phyloP scores from a whole-genome alignment of 2,888 invertebrate species.

The Agrochola lychnidis region DNA sequence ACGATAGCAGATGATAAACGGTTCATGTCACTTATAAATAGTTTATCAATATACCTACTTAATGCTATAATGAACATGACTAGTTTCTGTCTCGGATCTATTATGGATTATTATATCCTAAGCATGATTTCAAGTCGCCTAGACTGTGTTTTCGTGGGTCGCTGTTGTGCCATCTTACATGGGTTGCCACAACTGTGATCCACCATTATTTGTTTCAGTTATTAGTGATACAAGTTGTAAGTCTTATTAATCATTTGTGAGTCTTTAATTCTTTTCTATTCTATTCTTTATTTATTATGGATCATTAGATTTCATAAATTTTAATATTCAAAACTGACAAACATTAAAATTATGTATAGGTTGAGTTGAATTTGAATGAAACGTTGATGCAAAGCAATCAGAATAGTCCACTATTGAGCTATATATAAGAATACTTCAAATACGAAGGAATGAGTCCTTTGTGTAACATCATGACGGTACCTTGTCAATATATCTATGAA shows the following conservation, averaged over 20 bases:
- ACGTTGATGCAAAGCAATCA: not conserved
- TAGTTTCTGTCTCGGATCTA: constrained; percentile 9
- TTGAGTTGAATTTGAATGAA: constrained; percentile 7
- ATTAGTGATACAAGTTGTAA: too few species aligned
- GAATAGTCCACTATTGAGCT: not conserved
- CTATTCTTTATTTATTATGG: not conserved
- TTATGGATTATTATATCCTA: not conserved
- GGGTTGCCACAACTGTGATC: too few species aligned
- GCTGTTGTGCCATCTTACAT: too few species aligned
- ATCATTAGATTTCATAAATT: not conserved
- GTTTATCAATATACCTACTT: constrained; percentile 42
- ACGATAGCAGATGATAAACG: constrained; percentile 40
- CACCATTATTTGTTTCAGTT: too few species aligned
- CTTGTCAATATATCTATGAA: too few species aligned
- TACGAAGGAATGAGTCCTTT: not conserved
- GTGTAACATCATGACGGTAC: too few species aligned
- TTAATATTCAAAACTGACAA: too few species aligned
- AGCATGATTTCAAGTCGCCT: too few species aligned
- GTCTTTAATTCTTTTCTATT: too few species aligned
- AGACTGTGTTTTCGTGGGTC: too few species aligned
- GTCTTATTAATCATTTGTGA: too few species aligned
- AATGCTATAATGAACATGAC: constrained; percentile 25
- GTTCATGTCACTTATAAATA: constrained; percentile 48
- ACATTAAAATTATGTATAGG: not conserved
- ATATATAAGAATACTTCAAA: not conserved